phyloP scores from a whole-genome alignment of 1,140 invertebrate genomes.

The Drosophila chauvacae region DNA sequence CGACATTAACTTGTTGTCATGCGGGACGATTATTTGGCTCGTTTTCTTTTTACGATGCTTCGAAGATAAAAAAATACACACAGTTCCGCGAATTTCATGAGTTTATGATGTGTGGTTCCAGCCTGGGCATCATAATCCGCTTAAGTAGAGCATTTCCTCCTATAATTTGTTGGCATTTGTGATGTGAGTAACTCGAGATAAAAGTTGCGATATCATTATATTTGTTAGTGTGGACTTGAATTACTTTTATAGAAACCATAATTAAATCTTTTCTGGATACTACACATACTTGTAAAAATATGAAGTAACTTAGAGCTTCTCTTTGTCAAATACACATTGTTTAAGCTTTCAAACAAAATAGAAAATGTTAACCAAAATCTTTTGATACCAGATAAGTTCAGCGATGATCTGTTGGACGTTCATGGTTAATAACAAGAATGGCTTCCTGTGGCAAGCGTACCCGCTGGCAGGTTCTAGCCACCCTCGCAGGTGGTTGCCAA shows the following conservation, averaged over 20 bases:
- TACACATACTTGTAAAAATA: not conserved
- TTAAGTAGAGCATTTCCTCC: slow-evolving; percentile 23
- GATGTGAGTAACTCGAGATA: slow-evolving; percentile 9
- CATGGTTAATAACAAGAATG: not conserved
- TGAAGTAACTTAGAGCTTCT: not conserved
- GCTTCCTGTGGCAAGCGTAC: not conserved
- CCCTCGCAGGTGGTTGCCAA: slow-evolving; percentile 10
- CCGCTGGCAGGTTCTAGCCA: slow-evolving; percentile 5
- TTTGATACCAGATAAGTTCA: not conserved
- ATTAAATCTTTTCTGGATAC: not conserved
- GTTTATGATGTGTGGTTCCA: slow-evolving; percentile 17
- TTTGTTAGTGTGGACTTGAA: not conserved
- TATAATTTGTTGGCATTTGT: slow-evolving; percentile 15
- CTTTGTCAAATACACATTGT: not conserved
- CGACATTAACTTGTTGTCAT: slow-evolving; percentile 49
- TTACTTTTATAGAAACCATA: not conserved
- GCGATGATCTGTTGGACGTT: not conserved
- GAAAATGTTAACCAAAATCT: not conserved
- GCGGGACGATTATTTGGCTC: slow-evolving; percentile 26
- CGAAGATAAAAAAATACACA: slow-evolving; percentile 18
- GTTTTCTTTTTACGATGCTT: slow-evolving; percentile 9
- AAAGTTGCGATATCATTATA: not conserved
- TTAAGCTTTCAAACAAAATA: not conserved
- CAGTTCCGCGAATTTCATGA: slow-evolving; percentile 28
- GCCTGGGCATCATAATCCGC: slow-evolving; percentile 6